Percentiles rank a stretch among this genome's conserved stretches.
These are phyloP conservation scores for Synchiropus splendidus DNA, from an alignment of 2,113 vertebrate genomes.

Conservation along the genomic window DNA sequence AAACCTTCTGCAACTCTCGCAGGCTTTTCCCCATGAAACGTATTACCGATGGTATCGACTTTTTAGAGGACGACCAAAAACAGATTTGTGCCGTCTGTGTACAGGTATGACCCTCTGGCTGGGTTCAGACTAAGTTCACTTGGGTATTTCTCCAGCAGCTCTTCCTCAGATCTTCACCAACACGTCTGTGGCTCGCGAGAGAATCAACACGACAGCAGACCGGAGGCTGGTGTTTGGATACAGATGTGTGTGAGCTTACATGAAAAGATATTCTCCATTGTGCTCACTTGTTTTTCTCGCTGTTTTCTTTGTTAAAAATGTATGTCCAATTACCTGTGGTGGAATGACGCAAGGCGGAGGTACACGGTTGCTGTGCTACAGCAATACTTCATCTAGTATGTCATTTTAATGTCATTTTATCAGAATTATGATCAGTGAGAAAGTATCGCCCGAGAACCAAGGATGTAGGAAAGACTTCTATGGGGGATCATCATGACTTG, in stretches of 20 bases:
- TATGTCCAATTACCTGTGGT: too few species aligned
- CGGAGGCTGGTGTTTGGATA: conserved; percentile 5
- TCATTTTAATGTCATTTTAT: too few species aligned
- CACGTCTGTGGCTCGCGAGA: conserved; percentile 13
- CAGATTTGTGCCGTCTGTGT: background rate
- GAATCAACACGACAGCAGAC: conserved; percentile 6
- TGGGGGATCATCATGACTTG: too few species aligned
- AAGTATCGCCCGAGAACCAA: too few species aligned
- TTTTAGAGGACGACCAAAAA: conserved; percentile 5
- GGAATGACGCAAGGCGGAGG: too few species aligned
- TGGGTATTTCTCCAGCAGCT: conserved; percentile 3
- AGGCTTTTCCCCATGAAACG: background rate
- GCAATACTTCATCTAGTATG: too few species aligned
- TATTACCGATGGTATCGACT: background rate
- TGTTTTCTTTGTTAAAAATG: too few species aligned
- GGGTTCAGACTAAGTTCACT: conserved; percentile 29
- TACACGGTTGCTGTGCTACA: too few species aligned
- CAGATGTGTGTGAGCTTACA: background rate
- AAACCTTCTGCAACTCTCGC: conserved; percentile 7
- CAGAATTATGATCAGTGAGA: too few species aligned
- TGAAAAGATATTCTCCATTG: too few species aligned
- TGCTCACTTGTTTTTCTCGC: too few species aligned
- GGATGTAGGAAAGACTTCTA: too few species aligned
- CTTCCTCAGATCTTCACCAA: background rate
- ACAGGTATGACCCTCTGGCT: conserved; percentile 19